Evolutionary conservation across 1,140 invertebrate species (phyloP), one percentile per base, ranked within the genome.

Genomic region (Drosophila watanabei): DNA sequence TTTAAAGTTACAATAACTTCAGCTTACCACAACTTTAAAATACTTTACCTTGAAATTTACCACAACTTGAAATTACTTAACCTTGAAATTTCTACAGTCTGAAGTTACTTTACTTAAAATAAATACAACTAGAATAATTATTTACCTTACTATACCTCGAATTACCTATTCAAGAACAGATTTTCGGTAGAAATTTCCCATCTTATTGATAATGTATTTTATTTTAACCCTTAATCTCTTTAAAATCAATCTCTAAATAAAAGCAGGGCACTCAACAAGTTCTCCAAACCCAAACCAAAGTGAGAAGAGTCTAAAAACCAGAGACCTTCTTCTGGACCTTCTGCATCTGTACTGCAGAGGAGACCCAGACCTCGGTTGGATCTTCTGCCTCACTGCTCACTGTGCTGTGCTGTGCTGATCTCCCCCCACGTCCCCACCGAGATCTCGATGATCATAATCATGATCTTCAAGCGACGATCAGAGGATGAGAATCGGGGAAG

Each of bases 401-500:
- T 39, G 54, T 54, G 32, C 52, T 24, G 52, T 7, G n/a, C 18
- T 20, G 24, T 24, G 24, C 24, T 24, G 24, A 24, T 24, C 16
- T 14, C 37, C n/a, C 32, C 52, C 32, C 14, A n/a, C 35, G 9
- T 39, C 14, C 54, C 20, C 35, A 39, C 7, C 14, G 8, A 39
- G 54, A 57, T 39, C 54, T 57, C 20, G 20, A 64, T 65, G 24
- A 64, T 46, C 24, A 77, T 85, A 37, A 68, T 76, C 35, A 51
- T 37, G 45, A 66, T 85, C 59, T 52, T 33, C 30, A 18, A 32
- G 41, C 20, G 61, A 39, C 79, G 63, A 43, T 76, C 54, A 75
- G 28, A 64, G 28, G 10, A 52, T 45, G 62, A 48, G 77, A 43
- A 79, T 72, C 48, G 24, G 2, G 37, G 14, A 18, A 10, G 43